Evolutionary conservation across 1,140 invertebrate genomes (phyloP).

Genomic region (Agrilus planipennis): DNA sequence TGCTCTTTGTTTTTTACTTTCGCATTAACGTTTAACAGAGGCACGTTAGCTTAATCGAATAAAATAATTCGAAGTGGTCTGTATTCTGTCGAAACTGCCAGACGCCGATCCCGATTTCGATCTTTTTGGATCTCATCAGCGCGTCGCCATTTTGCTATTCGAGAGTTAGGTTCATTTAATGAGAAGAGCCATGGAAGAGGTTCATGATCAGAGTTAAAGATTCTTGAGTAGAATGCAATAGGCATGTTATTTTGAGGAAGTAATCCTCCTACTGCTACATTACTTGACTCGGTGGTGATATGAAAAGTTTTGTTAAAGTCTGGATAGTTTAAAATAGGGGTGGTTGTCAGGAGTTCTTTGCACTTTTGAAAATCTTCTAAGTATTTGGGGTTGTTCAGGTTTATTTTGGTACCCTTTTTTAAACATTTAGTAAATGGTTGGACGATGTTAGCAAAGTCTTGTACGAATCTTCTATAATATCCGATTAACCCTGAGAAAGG

Average conservation of each 20-base stretch:
- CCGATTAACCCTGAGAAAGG: too few relatives aligned
- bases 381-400: slow-evolving; percentile 1
- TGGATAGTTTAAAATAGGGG: slow-evolving; percentile 5
- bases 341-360: slow-evolving; percentile 3
- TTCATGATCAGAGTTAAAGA: too few relatives aligned
- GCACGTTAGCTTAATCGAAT: too few relatives aligned
- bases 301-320: slow-evolving; percentile 8
- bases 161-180: too few relatives aligned
- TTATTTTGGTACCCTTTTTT: slow-evolving; percentile 2
- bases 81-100: too few relatives aligned
- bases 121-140: too few relatives aligned
- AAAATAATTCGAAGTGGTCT: too few relatives aligned
- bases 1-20: slow-evolving; percentile 11
- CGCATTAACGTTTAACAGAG: neutral
- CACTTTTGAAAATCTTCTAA: slow-evolving; percentile 6
- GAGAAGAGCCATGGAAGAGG: too few relatives aligned
- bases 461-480: too few relatives aligned
- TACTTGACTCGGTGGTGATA: slow-evolving; percentile 17
- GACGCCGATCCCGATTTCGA: too few relatives aligned
- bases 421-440: slow-evolving; percentile 8
- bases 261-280: slow-evolving; percentile 10
- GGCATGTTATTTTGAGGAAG: slow-evolving; percentile 3
- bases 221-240: too few relatives aligned
- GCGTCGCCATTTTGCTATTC: too few relatives aligned
- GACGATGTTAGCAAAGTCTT: slow-evolving; percentile 5